Evolutionary conservation across 2,888 invertebrate species (phyloP).

Genomic region (Glyphotaelius pellucidus): DNA sequence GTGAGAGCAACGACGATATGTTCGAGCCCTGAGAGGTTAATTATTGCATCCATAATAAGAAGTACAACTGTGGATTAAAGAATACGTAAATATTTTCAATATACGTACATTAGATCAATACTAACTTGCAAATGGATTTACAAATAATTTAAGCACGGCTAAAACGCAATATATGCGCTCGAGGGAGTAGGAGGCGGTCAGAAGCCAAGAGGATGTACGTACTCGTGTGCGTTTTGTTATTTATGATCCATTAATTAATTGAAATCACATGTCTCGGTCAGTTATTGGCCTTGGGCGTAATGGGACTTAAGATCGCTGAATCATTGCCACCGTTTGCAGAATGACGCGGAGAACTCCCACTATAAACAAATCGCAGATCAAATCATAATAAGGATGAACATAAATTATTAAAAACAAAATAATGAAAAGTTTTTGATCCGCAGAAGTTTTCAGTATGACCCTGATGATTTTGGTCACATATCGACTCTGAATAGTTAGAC

Average conservation of each 20-base stretch:
- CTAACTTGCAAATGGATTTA: not conserved
- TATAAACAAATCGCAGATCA: not conserved
- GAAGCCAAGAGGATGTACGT: not conserved
- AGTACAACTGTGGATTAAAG: not conserved
- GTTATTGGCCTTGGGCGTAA: constrained; percentile 41
- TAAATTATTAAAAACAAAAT: not conserved
- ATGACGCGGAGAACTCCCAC: constrained; percentile 2
- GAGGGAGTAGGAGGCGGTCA: not conserved
- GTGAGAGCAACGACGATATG: no score
- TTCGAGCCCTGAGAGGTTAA: not conserved
- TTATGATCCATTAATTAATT: constrained; percentile 27
- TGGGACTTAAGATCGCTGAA: constrained; percentile 33
- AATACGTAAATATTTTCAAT: not conserved
- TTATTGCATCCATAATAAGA: not conserved
- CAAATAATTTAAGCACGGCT: not conserved
- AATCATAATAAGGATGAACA: not conserved
- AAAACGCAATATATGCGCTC: not conserved
- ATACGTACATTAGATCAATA: not conserved
- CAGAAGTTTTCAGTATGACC: not conserved
- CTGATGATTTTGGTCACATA: not conserved
- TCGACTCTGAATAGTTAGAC: no score
- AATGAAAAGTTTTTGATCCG: not conserved
- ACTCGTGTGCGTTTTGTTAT: not conserved
- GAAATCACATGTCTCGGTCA: constrained; percentile 29
- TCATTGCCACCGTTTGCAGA: constrained; percentile 12